Percentiles rank a stretch among this genome's conserved stretches.
Evolutionary conservation across 2,113 vertebrate genomes (phyloP).

Genomic region (Apaloderma vittatum): DNA sequence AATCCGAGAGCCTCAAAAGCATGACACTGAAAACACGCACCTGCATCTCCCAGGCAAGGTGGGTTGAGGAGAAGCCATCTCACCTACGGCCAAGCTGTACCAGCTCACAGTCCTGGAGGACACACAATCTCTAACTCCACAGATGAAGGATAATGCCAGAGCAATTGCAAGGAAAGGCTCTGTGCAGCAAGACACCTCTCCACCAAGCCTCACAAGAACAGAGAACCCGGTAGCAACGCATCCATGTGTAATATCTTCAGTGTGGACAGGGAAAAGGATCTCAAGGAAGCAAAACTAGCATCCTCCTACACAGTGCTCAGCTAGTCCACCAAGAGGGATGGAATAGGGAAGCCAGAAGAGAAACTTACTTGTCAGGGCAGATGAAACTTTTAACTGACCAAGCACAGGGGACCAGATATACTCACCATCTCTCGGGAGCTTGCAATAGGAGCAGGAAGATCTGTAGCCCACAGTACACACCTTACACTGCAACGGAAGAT

Average conservation of each 20-base stretch:
- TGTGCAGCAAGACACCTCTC: not conserved
- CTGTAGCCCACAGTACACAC: constrained; percentile 76
- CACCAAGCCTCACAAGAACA: not conserved
- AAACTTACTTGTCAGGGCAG: constrained; percentile 10
- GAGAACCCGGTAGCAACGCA: not conserved
- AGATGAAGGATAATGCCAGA: not conserved
- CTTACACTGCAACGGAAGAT: constrained; percentile 80
- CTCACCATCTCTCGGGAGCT: constrained; percentile 82
- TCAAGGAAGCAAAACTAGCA: not conserved
- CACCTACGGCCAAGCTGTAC: not conserved
- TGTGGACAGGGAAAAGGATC: not conserved
- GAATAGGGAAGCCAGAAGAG: not conserved
- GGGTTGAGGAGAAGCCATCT: not conserved
- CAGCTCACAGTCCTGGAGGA: not conserved
- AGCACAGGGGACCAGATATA: not conserved
- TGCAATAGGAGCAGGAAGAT: constrained; percentile 84
- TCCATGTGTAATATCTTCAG: not conserved
- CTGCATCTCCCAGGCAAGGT: not conserved
- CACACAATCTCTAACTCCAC: rapidly evolving
- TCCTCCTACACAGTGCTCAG: not conserved
- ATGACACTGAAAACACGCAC: not conserved
- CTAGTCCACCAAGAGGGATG: not conserved
- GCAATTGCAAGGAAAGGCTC: not conserved
- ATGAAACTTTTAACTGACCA: not conserved
- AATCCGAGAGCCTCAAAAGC: not conserved